Base-by-base conservation (phyloP, 2,113 vertebrate species). In the Potamarius usumacintae region DNA sequence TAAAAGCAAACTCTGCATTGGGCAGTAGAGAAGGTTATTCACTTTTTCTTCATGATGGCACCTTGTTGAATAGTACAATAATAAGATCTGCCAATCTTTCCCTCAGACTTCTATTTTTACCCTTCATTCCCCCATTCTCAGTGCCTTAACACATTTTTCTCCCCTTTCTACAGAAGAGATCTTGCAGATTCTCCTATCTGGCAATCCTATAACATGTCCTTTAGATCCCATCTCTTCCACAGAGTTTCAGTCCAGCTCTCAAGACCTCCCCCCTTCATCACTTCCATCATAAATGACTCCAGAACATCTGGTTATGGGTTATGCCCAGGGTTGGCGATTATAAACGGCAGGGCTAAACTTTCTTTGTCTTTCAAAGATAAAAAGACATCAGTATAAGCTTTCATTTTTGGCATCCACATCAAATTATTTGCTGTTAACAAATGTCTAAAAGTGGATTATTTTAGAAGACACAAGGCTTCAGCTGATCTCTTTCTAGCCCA, bases 61-160 rank as follows among this genome's bases (percentile, higher is more conserved):
- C 57, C 30, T 25, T 82, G 20, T 62, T 82, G 30, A 62, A 62
- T 7, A 62, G 57, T 48, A 62, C 79, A 62, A 25, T 82, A 82
- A 82, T 62, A 62, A 82, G n/a, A 82, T 42, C 57, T 82, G 57
- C 30, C 79, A 62, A 62, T 62, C 79, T 62, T 81, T 62, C 10
- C 14, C 30, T 48, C 79, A 81, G 79, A 62, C 79, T 18, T 42
- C 27, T 82, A 48, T 82, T 82, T 82, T 62, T 82, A 82, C 57
- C 79, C 34, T 62, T 15, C 57, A 82, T 34, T 80, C 27, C 55
- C 25, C n/a, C 4, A 58, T 11, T 82, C 58, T 42, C 58, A 62
- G 42, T 34, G 15, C 57, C 30, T 22, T 18, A 58, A 58, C 30
- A 62, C 20, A 82, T 82, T 42, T 74, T 18, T 22, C 79, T 60